Conservation (phyloP, 1,140 invertebrate species). For the Meloidogyne chitwoodi region DNA sequence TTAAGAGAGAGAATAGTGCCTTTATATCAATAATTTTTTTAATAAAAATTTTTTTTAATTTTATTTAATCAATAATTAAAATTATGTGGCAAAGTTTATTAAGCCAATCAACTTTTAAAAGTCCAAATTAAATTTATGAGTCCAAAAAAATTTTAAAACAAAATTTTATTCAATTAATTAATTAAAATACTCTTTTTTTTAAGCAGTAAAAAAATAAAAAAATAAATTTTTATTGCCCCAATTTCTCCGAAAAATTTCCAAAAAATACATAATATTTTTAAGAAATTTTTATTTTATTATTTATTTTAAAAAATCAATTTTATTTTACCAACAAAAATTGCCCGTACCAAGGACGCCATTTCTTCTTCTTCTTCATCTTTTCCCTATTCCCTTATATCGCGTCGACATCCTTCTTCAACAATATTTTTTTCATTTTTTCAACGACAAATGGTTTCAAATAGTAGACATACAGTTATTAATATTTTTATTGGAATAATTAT, state of each 20-base stretch:
- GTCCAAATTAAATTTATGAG: too few species aligned
- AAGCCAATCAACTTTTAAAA: too few species aligned
- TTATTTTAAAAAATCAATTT: neutral
- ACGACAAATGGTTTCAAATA: conserved; percentile 21
- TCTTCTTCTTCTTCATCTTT: neutral
- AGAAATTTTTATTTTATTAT: neutral
- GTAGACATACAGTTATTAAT: conserved; percentile 32
- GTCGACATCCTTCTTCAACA: neutral
- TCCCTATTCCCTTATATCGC: neutral
- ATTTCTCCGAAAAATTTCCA: neutral
- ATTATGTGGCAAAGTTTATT: too few species aligned
- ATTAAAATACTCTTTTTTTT: too few species aligned
- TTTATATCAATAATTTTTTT: too few species aligned
- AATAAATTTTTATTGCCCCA: too few species aligned
- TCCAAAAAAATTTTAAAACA: too few species aligned
- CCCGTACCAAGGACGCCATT: neutral
- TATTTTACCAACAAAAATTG: neutral
- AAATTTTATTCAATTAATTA: too few species aligned
- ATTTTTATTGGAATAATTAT: conserved; percentile 46
- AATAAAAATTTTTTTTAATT: too few species aligned
- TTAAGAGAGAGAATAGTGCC: too few species aligned
- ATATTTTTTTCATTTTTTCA: neutral
- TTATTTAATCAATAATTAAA: too few species aligned
- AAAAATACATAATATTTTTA: neutral
- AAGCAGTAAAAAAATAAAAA: too few species aligned